A percentile compares a stretch with the other conserved stretches of the same genome.
Evolutionary conservation across 2,888 invertebrate species (phyloP).

Genomic region (Standfussiana lucernea): DNA sequence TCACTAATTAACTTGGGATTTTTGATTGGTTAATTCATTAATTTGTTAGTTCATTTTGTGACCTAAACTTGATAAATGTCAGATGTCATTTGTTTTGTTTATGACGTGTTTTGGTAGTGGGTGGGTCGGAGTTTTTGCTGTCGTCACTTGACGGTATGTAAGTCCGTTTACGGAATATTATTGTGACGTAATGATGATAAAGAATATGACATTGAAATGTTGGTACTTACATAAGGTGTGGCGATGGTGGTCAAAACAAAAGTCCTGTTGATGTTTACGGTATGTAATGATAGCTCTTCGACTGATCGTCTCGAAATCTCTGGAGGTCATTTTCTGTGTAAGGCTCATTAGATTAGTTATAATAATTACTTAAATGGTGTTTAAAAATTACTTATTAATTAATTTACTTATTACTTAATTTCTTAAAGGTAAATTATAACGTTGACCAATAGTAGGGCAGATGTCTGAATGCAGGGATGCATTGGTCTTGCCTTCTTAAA

Average conservation of each 20-base stretch:
- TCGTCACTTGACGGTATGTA: constrained; percentile 28
- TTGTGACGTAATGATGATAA: constrained; percentile 38
- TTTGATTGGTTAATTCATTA: constrained; percentile 47
- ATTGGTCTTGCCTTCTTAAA: background rate
- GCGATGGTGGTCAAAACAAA: constrained; percentile 8
- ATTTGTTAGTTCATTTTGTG: constrained; percentile 14
- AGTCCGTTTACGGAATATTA: background rate
- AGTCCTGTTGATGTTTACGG: constrained; percentile 9
- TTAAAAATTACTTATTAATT: background rate
- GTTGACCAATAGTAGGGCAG: background rate
- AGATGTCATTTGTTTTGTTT: constrained; percentile 13
- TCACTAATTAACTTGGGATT: constrained; percentile 42
- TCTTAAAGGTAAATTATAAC: background rate
- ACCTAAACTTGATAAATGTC: background rate
- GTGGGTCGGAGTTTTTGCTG: constrained; percentile 40
- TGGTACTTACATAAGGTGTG: constrained; percentile 14
- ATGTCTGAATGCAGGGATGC: background rate
- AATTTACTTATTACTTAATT: background rate
- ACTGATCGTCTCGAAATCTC: background rate
- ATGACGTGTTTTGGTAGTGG: constrained; percentile 45
- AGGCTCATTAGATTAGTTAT: background rate
- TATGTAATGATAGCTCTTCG: background rate
- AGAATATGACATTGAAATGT: constrained; percentile 37
- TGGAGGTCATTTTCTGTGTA: background rate
- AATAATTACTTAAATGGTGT: background rate